Evolutionary conservation across 2,113 vertebrate genomes (phyloP).

Genomic region (Lanius ludovicianus): DNA sequence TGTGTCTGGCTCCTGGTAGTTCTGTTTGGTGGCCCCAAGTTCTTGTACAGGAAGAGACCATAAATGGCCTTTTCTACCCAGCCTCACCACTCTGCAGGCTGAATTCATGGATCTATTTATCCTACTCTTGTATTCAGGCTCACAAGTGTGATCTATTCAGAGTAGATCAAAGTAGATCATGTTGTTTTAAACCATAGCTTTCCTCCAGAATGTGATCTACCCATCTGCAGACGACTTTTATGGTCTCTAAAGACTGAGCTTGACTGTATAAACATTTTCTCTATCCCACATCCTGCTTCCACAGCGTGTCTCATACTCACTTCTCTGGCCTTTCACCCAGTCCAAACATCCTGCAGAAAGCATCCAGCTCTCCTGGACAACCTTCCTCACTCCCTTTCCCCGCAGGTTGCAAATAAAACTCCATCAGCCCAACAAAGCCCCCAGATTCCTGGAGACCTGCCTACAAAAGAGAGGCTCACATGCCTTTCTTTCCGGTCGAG

Average conservation of each 20-base stretch:
- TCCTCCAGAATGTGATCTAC: background rate
- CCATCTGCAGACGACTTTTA: constrained; percentile 35
- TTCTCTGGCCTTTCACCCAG: background rate
- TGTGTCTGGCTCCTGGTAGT: background rate
- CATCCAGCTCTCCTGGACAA: background rate
- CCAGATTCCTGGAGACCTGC: background rate
- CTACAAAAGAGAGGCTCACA: rapidly evolving
- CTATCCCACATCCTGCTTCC: constrained; percentile 58
- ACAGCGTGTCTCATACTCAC: background rate
- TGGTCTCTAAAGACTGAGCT: background rate
- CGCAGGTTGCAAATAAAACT: background rate
- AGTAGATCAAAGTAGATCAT: background rate
- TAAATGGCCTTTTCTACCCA: background rate
- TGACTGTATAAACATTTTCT: constrained; percentile 34
- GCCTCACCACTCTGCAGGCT: background rate
- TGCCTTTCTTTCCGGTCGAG: background rate
- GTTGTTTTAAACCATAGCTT: background rate
- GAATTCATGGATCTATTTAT: background rate
- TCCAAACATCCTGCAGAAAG: constrained; percentile 56
- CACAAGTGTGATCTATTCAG: background rate
- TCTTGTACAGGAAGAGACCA: background rate
- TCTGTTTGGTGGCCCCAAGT: background rate
- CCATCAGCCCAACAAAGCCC: background rate
- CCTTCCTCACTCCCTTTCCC: background rate
- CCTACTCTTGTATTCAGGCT: background rate